A percentile compares a stretch with the other conserved stretches of the same genome.
Evolutionary conservation across 2,888 invertebrate genomes (phyloP).

Genomic region (Pilophorus perplexus): DNA sequence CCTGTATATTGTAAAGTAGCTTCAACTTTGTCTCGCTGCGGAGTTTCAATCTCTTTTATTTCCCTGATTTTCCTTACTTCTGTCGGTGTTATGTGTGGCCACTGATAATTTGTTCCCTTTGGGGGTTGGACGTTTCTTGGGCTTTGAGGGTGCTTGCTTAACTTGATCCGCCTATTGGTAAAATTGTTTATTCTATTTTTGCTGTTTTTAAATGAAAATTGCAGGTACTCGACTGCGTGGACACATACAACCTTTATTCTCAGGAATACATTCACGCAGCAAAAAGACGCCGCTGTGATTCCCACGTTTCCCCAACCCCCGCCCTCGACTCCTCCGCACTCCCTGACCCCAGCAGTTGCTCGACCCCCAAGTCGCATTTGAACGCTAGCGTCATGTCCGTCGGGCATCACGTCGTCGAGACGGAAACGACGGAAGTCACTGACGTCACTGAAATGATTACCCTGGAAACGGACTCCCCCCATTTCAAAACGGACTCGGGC

Average conservation of each 20-base stretch:
- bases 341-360: conserved; percentile 30
- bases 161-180: neutral
- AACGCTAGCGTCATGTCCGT: conserved; percentile 17
- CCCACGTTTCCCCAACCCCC: conserved; percentile 28
- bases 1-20: too few relatives aligned
- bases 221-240: conserved; percentile 46
- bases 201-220: conserved; percentile 34
- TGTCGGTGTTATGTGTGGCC: too few relatives aligned
- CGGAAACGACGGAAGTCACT: conserved; percentile 14
- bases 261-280: conserved; percentile 26
- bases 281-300: conserved; percentile 39
- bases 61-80: too few relatives aligned
- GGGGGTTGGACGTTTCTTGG: conserved; percentile 12
- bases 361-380: conserved; percentile 37
- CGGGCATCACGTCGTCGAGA: neutral
- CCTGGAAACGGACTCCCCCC: neutral
- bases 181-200: neutral
- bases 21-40: too few relatives aligned
- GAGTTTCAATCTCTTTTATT: too few relatives aligned
- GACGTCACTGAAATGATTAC: conserved; percentile 13
- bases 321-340: conserved; percentile 25
- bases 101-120: too few relatives aligned
- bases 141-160: conserved; percentile 20
- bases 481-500: conserved; percentile 6
- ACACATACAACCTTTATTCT: conserved; percentile 43